Evolutionary conservation across 2,113 vertebrate genomes (phyloP).

Genomic region (Dipodomys ordii): DNA sequence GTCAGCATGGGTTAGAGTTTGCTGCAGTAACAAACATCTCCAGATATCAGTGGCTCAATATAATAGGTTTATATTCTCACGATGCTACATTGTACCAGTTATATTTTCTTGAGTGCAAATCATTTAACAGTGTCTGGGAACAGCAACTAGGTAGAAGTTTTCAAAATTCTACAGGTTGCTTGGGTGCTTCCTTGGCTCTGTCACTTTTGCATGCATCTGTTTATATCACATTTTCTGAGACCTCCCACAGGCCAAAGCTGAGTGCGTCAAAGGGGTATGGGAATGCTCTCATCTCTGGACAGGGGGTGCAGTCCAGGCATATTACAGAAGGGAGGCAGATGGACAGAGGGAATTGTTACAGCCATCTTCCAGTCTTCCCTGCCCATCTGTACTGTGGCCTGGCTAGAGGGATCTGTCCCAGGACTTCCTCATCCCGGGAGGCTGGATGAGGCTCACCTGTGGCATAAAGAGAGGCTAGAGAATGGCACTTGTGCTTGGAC

Average conservation of each 20-base stretch:
- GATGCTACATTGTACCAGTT: neutral
- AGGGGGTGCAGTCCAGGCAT: too few species aligned
- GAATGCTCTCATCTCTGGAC: neutral
- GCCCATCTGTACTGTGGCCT: too few species aligned
- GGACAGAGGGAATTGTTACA: rapidly evolving
- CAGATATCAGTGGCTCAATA: neutral
- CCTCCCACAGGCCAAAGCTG: neutral
- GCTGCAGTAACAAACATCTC: neutral
- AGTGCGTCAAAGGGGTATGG: neutral
- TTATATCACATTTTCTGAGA: neutral
- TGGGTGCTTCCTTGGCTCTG: neutral
- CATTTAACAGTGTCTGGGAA: neutral
- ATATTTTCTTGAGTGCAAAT: neutral
- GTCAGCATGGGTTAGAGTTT: neutral
- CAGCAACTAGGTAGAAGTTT: neutral
- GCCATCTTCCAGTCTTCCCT: neutral
- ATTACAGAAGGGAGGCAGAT: rapidly evolving
- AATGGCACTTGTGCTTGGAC: neutral
- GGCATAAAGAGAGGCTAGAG: neutral
- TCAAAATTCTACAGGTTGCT: neutral
- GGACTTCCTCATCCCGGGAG: neutral
- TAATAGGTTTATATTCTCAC: neutral
- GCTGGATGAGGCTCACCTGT: rapidly evolving
- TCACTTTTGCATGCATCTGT: neutral
- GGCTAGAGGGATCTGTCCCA: neutral